These are phyloP conservation scores for Vanessa cardui DNA, from an alignment of 2,888 invertebrate species.

Conservation along the genomic window DNA sequence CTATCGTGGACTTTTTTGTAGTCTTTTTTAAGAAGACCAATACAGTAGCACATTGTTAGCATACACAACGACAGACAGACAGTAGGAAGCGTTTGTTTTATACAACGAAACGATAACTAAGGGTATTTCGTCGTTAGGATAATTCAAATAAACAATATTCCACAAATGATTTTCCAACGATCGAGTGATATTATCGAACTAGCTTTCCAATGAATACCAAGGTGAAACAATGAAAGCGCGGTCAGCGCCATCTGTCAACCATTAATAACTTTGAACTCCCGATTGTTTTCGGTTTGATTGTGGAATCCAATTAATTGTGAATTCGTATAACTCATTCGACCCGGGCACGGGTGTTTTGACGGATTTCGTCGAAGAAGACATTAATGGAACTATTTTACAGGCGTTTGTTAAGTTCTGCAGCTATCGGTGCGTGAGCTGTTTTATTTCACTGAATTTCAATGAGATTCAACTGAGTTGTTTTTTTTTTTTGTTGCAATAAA, in stretches of 20 bases:
- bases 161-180: not conserved
- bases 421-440: no score
- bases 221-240: slow-evolving; percentile 43
- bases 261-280: slow-evolving; percentile 57
- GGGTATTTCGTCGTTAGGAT: not conserved
- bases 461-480: no score
- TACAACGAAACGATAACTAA: no score
- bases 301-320: slow-evolving; percentile 53
- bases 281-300: slow-evolving; percentile 54
- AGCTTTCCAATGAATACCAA: slow-evolving; percentile 10
- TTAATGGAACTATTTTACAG: not conserved
- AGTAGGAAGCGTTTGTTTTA: no score
- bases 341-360: slow-evolving; percentile 12
- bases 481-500: no score
- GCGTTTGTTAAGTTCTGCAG: no score
- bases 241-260: slow-evolving; percentile 57
- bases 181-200: not conserved
- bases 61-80: no score
- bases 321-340: slow-evolving; percentile 22
- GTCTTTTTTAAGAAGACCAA: no score
- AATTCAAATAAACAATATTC: slow-evolving; percentile 1
- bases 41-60: no score
- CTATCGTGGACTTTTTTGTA: no score
- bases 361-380: not conserved
- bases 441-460: no score